Conservation (phyloP, 2,113 vertebrate genomes). For the Grus americana region DNA sequence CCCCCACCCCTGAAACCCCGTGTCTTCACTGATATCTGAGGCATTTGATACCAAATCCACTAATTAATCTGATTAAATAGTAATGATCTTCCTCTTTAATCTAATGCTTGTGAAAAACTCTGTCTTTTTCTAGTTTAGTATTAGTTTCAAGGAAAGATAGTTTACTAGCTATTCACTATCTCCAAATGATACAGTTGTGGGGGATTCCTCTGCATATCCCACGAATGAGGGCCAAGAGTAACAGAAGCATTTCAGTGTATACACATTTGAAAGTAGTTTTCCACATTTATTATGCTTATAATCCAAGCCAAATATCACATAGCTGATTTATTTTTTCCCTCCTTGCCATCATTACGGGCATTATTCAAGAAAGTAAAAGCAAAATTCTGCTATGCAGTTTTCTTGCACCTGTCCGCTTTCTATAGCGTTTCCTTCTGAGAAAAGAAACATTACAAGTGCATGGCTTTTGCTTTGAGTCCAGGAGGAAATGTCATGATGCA, state of each 20-base stretch:
- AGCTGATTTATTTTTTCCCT: not conserved
- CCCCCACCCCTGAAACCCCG: too few species aligned
- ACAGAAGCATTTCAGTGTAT: not conserved
- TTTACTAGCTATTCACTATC: not conserved
- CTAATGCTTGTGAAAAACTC: not conserved
- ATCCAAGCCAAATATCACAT: not conserved
- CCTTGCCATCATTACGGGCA: not conserved
- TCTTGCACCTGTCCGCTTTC: not conserved
- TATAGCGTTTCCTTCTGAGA: not conserved
- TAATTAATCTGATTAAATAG: not conserved
- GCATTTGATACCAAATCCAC: not conserved
- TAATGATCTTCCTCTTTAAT: not conserved
- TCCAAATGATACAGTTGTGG: not conserved
- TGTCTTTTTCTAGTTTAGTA: not conserved
- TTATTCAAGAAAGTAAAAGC: not conserved
- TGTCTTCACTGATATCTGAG: not conserved
- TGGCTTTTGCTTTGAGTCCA: not conserved
- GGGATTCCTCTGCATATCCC: not conserved
- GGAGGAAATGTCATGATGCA: not conserved
- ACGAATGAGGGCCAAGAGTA: not conserved
- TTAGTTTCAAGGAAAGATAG: not conserved
- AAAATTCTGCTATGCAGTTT: not conserved
- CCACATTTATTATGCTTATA: not conserved
- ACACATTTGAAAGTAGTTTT: not conserved
- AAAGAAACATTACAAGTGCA: not conserved